These are phyloP conservation scores for Dysidea cf. avara DNA, from an alignment of 37 sponge, comb jelly and placozoan species.

Conservation along the genomic window DNA sequence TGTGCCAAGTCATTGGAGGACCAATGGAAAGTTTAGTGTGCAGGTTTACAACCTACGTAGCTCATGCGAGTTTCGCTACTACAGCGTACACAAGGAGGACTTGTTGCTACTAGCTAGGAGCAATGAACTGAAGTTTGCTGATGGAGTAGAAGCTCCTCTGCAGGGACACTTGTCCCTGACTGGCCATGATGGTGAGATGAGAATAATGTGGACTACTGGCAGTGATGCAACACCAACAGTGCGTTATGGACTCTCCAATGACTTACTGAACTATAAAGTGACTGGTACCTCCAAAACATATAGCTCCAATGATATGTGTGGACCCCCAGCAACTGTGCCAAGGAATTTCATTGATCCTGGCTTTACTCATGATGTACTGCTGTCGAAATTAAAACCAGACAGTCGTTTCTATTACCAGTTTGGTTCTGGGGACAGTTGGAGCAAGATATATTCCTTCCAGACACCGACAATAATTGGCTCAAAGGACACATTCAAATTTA, in stretches of 20 bases:
- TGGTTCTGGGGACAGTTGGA: slow-evolving; percentile 18
- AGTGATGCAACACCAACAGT: slow-evolving; percentile 16
- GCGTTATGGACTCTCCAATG: slow-evolving; percentile 19
- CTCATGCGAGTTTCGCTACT: slow-evolving; percentile 50
- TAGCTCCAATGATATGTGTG: slow-evolving; percentile 51
- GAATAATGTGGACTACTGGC: slow-evolving; percentile 56
- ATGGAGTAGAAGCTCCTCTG: slow-evolving; percentile 26
- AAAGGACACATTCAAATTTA: slow-evolving; percentile 17
- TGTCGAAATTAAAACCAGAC: slow-evolving; percentile 29
- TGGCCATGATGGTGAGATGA: slow-evolving; percentile 42
- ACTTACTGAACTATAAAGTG: slow-evolving; percentile 5
- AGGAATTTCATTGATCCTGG: slow-evolving; percentile 43
- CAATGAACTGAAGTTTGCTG: slow-evolving; percentile 31
- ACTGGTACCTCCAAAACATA: slow-evolving; percentile 51
- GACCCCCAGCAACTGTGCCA: slow-evolving; percentile 37
- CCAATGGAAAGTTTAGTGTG: neutral
- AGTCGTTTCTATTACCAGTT: slow-evolving; percentile 45
- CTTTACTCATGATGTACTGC: slow-evolving; percentile 50
- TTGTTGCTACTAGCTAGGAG: slow-evolving; percentile 36
- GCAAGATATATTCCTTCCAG: slow-evolving; percentile 26
- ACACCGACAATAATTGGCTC: neutral
- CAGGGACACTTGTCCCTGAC: slow-evolving; percentile 66
- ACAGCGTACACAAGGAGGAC: neutral
- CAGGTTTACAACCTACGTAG: slow-evolving; percentile 35
- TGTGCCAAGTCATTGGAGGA: no score